Evolutionary conservation across 2,797 vertebrate genomes (phyloP).

Genomic region (Carcharodon carcharias): DNA sequence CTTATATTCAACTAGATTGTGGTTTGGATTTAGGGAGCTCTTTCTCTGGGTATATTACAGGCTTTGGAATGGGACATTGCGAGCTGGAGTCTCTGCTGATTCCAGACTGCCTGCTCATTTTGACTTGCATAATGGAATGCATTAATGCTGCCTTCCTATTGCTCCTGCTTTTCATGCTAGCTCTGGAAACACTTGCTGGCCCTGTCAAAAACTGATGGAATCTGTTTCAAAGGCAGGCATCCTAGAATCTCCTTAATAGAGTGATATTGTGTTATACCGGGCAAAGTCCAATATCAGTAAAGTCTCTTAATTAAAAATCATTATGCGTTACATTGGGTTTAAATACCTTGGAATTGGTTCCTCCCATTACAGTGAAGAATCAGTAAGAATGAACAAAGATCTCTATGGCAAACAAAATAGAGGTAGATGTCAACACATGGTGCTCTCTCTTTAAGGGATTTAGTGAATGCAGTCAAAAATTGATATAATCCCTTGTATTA

Average conservation of each 20-base stretch:
- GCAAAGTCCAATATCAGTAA: not conserved
- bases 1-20: not conserved
- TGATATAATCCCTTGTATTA: not conserved
- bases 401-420: not conserved
- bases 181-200: not conserved
- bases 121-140: not conserved
- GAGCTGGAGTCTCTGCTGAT: not conserved
- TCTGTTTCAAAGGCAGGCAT: not conserved
- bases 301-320: not conserved
- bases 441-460: not conserved
- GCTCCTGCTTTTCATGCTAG: not conserved
- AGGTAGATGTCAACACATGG: not conserved
- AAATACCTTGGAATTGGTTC: not conserved
- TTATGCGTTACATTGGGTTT: not conserved
- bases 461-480: not conserved
- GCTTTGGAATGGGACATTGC: slow-evolving; percentile 5
- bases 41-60: slow-evolving; percentile 11
- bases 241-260: not conserved
- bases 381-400: not conserved
- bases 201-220: not conserved
- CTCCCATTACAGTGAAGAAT: not conserved
- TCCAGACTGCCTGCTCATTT: not conserved
- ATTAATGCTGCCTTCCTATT: not conserved
- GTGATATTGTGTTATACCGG: not conserved
- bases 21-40: not conserved